Percentiles rank a stretch among this genome's conserved stretches.
phyloP scores from a whole-genome alignment of 2,888 invertebrate species.

The Agrotis exclamationis region DNA sequence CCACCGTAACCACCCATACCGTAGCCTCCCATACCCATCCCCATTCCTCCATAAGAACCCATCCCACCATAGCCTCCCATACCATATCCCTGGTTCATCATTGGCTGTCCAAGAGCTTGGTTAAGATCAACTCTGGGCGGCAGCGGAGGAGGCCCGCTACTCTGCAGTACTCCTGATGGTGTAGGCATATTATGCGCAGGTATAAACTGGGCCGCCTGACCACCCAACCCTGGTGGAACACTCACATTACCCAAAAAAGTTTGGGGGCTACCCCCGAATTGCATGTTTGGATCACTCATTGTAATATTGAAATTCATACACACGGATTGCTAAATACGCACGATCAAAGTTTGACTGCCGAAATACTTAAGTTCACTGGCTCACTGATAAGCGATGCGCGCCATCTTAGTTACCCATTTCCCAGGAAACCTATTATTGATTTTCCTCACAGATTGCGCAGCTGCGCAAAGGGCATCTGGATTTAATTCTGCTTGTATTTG shows the following conservation, averaged over 20 bases:
- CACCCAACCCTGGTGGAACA: conserved; percentile 40
- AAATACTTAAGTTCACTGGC: conserved; percentile 33
- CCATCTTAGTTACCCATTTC: conserved; percentile 59
- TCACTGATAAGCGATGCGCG: conserved; percentile 68
- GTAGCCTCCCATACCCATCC: conserved; percentile 69
- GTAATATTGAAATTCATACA: conserved; percentile 37
- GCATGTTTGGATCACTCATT: conserved; percentile 82
- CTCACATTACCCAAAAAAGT: conserved; percentile 52
- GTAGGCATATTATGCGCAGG: conserved; percentile 70
- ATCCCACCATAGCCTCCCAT: conserved; percentile 69
- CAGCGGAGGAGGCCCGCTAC: conserved; percentile 72
- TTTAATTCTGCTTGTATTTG: conserved; percentile 14
- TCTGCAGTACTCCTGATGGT: conserved; percentile 64
- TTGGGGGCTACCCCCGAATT: conserved; percentile 66
- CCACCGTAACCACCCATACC: conserved; percentile 70
- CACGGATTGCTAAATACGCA: conserved; percentile 60
- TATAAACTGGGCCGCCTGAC: conserved; percentile 63
- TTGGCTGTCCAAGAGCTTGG: conserved; percentile 48
- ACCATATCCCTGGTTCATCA: conserved; percentile 37
- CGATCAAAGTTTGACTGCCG: conserved; percentile 46
- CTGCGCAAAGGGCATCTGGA: conserved; percentile 36
- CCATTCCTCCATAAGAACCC: conserved; percentile 67
- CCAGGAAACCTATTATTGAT: conserved; percentile 42
- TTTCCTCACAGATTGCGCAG: conserved; percentile 47
- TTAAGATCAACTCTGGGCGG: conserved; percentile 82